Conservation (phyloP, 2,113 vertebrate genomes). For the Sylvietta virens region DNA sequence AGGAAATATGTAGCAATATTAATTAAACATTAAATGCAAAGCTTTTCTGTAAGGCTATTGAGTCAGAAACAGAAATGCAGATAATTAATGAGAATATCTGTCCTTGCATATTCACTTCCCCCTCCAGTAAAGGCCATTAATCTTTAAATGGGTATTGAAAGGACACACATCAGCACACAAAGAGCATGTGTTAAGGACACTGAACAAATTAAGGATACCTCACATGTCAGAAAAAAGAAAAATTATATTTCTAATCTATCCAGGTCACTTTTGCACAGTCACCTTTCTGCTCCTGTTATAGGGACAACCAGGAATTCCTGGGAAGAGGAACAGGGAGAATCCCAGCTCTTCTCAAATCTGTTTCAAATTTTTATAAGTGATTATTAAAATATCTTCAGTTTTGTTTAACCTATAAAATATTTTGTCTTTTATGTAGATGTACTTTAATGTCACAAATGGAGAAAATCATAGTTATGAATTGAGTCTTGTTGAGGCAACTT, state of each 20-base stretch:
- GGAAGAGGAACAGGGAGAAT: neutral
- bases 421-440: neutral
- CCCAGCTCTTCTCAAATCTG: neutral
- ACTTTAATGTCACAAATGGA: neutral
- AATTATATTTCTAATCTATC: neutral
- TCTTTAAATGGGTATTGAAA: neutral
- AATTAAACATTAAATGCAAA: constrained; percentile 9
- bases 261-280: neutral
- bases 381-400: neutral
- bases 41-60: neutral
- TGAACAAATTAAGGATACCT: neutral
- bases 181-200: neutral
- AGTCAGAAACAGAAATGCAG: neutral
- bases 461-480: neutral
- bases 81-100: neutral
- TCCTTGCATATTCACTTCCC: neutral
- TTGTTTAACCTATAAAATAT: neutral
- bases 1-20: neutral
- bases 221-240: neutral
- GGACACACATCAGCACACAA: neutral
- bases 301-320: neutral
- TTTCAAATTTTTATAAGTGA: neutral
- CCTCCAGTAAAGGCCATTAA: neutral
- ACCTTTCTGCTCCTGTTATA: neutral
- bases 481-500: neutral